Percentiles rank a stretch among this genome's conserved stretches.
Evolutionary conservation across 2,113 vertebrate genomes (phyloP).

Genomic region (Ifrita kowaldi): DNA sequence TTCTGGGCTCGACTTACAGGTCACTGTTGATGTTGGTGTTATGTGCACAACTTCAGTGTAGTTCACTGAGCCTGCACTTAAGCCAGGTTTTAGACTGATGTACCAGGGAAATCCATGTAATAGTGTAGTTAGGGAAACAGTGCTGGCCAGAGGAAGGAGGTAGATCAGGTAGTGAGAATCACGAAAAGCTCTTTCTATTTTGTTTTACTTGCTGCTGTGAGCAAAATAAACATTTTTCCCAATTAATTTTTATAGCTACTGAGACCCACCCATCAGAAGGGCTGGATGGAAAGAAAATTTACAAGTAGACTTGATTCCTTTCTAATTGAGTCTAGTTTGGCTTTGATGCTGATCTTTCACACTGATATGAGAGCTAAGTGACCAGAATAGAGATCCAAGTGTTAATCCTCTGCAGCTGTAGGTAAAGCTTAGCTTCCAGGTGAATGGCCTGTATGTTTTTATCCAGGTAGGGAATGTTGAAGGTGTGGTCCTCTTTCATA

Average conservation of each 20-base stretch:
- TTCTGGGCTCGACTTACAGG: background rate
- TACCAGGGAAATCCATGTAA: background rate
- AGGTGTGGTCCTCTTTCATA: background rate
- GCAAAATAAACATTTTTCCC: background rate
- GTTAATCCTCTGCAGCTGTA: background rate
- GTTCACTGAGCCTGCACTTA: background rate
- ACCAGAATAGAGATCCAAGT: background rate
- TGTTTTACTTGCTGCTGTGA: background rate
- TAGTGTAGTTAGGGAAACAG: background rate
- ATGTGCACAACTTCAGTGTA: background rate
- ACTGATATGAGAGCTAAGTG: rapidly evolving
- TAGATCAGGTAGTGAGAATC: background rate
- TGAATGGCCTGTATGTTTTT: background rate
- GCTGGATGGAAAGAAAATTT: background rate
- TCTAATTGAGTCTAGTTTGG: background rate
- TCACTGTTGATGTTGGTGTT: background rate
- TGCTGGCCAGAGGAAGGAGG: background rate
- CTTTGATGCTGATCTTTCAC: background rate
- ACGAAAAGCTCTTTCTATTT: background rate
- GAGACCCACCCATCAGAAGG: background rate
- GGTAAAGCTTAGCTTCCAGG: background rate
- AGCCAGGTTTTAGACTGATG: background rate
- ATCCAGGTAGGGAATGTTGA: background rate
- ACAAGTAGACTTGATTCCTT: background rate
- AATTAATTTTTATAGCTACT: background rate